Evolutionary conservation across 2,113 vertebrate species (phyloP).

Genomic region (Falcunculus frontatus): DNA sequence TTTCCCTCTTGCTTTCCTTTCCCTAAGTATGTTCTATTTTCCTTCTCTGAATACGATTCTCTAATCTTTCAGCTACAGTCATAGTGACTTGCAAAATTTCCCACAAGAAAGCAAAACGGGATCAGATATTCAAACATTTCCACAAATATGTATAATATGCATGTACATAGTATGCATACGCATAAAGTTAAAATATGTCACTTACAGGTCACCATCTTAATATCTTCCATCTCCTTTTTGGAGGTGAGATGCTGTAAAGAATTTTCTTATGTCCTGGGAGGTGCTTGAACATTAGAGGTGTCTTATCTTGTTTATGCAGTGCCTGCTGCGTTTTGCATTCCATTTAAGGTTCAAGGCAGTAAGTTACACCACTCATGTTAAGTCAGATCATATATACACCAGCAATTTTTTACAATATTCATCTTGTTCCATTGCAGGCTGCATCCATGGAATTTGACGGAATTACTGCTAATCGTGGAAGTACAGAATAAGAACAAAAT

Average conservation of each 20-base stretch:
- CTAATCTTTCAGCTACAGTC: not conserved
- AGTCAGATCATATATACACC: not conserved
- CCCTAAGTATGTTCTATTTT: not conserved
- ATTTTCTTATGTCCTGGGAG: not conserved
- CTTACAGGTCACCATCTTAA: not conserved
- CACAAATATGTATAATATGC: not conserved
- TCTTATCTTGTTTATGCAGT: not conserved
- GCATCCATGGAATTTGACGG: not conserved
- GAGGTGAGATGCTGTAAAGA: not conserved
- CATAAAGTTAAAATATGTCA: not conserved
- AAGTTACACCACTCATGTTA: not conserved
- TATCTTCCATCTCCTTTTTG: accelerated
- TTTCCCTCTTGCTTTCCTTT: not conserved
- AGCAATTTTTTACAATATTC: not conserved
- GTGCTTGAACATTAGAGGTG: not conserved
- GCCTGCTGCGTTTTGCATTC: not conserved
- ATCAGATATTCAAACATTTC: not conserved
- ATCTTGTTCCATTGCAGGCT: not conserved
- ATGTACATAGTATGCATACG: not conserved
- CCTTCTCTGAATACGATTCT: not conserved
- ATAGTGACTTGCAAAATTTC: not conserved
- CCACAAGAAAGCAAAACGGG: not conserved
- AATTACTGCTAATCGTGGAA: not conserved
- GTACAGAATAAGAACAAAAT: not conserved
- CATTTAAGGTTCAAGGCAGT: not conserved